Percentiles rank a stretch among this genome's conserved stretches.
phyloP scores from a whole-genome alignment of 2,888 invertebrate species.

The Calameuta pallipes region DNA sequence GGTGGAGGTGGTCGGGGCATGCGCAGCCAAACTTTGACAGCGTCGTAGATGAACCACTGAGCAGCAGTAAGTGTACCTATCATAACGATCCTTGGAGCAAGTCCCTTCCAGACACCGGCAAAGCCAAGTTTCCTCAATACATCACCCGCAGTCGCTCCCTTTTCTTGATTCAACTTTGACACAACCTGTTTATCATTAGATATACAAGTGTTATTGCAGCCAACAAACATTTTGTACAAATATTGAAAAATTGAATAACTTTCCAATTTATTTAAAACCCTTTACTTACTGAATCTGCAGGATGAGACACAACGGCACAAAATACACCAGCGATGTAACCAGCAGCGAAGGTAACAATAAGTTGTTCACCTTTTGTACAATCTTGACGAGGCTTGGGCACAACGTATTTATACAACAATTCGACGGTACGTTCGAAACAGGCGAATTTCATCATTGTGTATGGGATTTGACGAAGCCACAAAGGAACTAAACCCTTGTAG shows the following conservation, averaged over 20 bases:
- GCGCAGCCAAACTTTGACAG: constrained; percentile 86
- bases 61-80: constrained; percentile 95
- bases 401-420: constrained; percentile 88
- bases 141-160: constrained; percentile 78
- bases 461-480: constrained; percentile 98
- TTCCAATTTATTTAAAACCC: neutral
- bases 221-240: neutral
- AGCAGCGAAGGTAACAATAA: constrained; percentile 93
- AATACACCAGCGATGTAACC: constrained; percentile 99
- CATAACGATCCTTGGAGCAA: constrained; percentile 94
- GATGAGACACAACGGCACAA: constrained; percentile 99
- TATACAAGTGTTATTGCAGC: neutral
- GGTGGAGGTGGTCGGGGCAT: constrained; percentile 97
- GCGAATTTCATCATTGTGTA: constrained; percentile 99
- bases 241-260: neutral
- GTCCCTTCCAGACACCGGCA: constrained; percentile 86
- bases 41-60: constrained; percentile 98
- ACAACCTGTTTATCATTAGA: constrained; percentile 70
- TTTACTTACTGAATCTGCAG: constrained; percentile 85
- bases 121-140: constrained; percentile 82
- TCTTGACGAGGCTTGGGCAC: constrained; percentile 94
- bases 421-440: constrained; percentile 97
- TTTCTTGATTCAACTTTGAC: constrained; percentile 95
- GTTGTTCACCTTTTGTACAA: constrained; percentile 92
- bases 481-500: constrained; percentile 95